phyloP scores from a whole-genome alignment of 2,797 vertebrate genomes.

The Falco novaeseelandiae region DNA sequence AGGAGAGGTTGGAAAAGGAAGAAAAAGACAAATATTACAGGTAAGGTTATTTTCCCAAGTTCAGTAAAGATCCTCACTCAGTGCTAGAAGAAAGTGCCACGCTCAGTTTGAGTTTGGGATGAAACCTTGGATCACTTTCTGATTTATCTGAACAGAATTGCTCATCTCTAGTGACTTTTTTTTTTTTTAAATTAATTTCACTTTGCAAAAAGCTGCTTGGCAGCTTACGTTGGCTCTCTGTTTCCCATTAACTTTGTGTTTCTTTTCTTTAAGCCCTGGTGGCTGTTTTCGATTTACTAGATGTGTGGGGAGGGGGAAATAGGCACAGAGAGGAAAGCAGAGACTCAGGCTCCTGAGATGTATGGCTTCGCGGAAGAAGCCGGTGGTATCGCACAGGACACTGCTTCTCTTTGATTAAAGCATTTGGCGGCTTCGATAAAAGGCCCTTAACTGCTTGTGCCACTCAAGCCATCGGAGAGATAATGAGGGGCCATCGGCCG shows the following conservation, averaged over 20 bases:
- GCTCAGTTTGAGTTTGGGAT: neutral
- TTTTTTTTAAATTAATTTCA: constrained; percentile 47
- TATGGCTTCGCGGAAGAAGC: neutral
- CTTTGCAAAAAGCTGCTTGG: constrained; percentile 48
- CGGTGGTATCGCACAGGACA: constrained; percentile 2
- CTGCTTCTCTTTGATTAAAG: constrained; percentile 54
- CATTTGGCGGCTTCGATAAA: constrained; percentile 74
- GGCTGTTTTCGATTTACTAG: constrained; percentile 34
- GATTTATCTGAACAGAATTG: neutral
- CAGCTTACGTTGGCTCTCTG: constrained; percentile 46
- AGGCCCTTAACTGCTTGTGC: constrained; percentile 61
- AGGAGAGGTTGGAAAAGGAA: neutral
- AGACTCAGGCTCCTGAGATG: neutral
- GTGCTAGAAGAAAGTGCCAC: neutral
- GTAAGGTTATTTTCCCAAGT: neutral
- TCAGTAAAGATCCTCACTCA: neutral
- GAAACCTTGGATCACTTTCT: neutral
- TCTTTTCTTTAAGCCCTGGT: constrained; percentile 14
- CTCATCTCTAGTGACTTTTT: neutral
- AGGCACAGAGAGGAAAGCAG: neutral
- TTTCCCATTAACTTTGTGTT: constrained; percentile 59
- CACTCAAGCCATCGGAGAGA: constrained; percentile 59
- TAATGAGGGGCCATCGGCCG: constrained; percentile 63
- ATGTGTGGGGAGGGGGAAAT: neutral
- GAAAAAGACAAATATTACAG: neutral